These are phyloP conservation scores for Eurytemora carolleeae DNA, from an alignment of 1,140 invertebrate species.

Conservation along the genomic window DNA sequence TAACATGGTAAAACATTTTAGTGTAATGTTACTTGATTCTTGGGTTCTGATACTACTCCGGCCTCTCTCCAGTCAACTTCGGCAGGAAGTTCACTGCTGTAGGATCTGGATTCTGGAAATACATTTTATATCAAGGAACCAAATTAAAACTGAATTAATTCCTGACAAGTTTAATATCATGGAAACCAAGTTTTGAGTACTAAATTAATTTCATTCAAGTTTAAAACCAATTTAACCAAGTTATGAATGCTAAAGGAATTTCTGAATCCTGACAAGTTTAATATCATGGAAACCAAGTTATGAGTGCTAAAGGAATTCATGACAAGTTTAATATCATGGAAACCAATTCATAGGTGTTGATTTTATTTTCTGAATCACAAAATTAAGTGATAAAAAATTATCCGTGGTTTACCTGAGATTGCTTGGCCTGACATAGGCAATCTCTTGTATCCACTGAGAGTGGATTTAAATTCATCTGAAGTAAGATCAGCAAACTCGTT, in stretches of 20 bases:
- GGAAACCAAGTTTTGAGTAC: too few species aligned
- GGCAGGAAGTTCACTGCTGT: constrained; percentile 34
- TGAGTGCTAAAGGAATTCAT: too few species aligned
- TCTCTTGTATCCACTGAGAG: not conserved
- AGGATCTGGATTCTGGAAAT: not conserved
- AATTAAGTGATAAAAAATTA: not conserved
- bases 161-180: not conserved
- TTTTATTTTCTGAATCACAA: too few species aligned
- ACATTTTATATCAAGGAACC: not conserved
- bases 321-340: too few species aligned
- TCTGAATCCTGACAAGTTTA: too few species aligned
- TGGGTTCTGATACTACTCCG: constrained; percentile 71
- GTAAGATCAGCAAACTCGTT: not conserved
- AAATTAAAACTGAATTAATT: not conserved
- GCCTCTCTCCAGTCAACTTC: constrained; percentile 64
- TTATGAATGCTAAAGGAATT: too few species aligned
- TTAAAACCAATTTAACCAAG: not conserved
- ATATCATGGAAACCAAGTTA: too few species aligned
- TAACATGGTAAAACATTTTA: not conserved
- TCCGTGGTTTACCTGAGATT: not conserved
- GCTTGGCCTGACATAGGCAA: not conserved
- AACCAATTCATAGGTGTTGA: too few species aligned
- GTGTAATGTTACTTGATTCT: constrained; percentile 37
- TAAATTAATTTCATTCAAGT: not conserved
- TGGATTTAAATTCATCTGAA: not conserved